Base-by-base conservation (phyloP, 1,140 invertebrate genomes). In the Drosophila yakuba region DNA sequence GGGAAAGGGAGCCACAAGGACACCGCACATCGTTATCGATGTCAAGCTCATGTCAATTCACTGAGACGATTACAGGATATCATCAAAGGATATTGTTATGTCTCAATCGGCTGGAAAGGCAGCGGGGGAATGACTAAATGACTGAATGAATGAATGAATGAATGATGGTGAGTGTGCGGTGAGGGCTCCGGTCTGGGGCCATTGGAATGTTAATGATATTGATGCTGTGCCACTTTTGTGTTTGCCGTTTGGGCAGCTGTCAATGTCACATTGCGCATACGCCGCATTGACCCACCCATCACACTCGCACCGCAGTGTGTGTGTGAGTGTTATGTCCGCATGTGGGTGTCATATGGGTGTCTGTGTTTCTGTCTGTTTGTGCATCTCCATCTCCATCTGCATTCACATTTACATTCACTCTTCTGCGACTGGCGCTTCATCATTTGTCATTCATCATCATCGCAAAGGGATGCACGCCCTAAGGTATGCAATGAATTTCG, bases 41-140 rank as follows among this genome's bases (percentile, higher is more conserved):
- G 83, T 88, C 83, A 83, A 83, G 89, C 83, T 86, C 75, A 83
- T 88, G 84, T 89, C 83, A 88, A 88, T 88, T 80, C 84, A 82
- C 59, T 78, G 61, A 82, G 74, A 64, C 80, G 78, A 86, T 86
- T 88, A 86, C 80, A 81, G 84, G 83, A 88, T 89, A 80, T 79
- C 80, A 78, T 77, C 84, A 83, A 83, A 88, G 83, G 83, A 88
- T 89, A 88, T 88, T 88, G 84, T 88, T 88, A 88, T 88, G 83
- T 77, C 84, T 83, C 84, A 80, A 89, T 88, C 71, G 75, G 55
- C 43, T 54, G 56, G 72, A 60, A 54, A 47, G 74, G 44, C 62
- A 57, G 32, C 41, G 39, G 55, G 43, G 43, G 14, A 15, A 32
- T 14, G 14, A 4, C 3, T 47, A 12, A 12, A 14, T 14, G 14